A percentile compares a stretch with the other conserved stretches of the same genome.
Conservation (phyloP, 1,140 invertebrate genomes). For the Macrostomum lignano region DNA sequence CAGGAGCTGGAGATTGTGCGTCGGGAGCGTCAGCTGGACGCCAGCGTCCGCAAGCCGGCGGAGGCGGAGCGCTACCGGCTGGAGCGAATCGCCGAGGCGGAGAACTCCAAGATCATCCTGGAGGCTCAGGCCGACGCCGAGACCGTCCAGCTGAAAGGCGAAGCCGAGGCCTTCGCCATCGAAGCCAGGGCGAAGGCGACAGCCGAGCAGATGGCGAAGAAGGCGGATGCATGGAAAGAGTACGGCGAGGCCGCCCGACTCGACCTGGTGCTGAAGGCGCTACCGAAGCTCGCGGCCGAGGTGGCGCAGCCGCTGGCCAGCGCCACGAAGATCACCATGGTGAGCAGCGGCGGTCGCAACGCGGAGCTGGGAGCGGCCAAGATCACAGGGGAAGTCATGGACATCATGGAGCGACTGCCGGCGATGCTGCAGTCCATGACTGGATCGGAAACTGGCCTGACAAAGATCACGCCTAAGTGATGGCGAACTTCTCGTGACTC, state of each 20-base stretch:
- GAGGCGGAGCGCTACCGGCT: constrained; percentile 70
- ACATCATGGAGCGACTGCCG: constrained; percentile 62
- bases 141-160: constrained; percentile 43
- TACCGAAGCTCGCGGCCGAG: constrained; percentile 62
- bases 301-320: constrained; percentile 69
- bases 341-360: constrained; percentile 52
- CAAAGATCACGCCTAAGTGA: constrained; percentile 7
- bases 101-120: constrained; percentile 36
- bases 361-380: constrained; percentile 68
- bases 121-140: constrained; percentile 84
- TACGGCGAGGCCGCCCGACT: constrained; percentile 65
- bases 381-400: constrained; percentile 63
- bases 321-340: constrained; percentile 70
- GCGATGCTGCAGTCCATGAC: constrained; percentile 60
- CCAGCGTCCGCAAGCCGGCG: constrained; percentile 56
- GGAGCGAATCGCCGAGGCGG: constrained; percentile 70
- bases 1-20: constrained; percentile 29
- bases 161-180: constrained; percentile 72
- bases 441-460: constrained; percentile 48
- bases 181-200: constrained; percentile 72
- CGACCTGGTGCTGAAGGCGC: constrained; percentile 76
- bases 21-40: constrained; percentile 43
- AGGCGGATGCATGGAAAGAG: constrained; percentile 76
- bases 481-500: too few relatives aligned
- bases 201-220: constrained; percentile 76